phyloP scores from a whole-genome alignment of 2,113 vertebrate genomes.

The Zosterops borbonicus region DNA sequence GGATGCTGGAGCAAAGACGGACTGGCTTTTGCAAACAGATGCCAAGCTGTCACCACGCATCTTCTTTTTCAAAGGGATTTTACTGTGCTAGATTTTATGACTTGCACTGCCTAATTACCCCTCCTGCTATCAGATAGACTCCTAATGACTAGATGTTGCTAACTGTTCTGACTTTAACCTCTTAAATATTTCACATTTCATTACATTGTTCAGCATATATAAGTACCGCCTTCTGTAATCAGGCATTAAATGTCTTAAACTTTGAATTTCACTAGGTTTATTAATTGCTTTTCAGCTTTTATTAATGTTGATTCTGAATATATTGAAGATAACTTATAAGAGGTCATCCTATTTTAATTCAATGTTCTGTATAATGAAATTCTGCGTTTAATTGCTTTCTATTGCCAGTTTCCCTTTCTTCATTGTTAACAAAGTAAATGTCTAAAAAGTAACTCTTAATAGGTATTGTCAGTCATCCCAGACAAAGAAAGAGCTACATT shows the following conservation, averaged over 20 bases:
- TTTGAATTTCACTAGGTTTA: neutral
- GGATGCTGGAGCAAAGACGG: neutral
- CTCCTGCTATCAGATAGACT: neutral
- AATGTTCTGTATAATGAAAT: neutral
- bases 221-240: neutral
- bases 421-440: neutral
- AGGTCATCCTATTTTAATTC: neutral
- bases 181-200: slow-evolving; percentile 35
- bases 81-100: neutral
- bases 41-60: neutral
- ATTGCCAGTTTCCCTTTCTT: neutral
- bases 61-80: slow-evolving; percentile 14
- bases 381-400: neutral
- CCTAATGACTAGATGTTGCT: slow-evolving; percentile 32
- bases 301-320: neutral
- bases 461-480: neutral
- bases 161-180: slow-evolving; percentile 52
- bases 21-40: neutral
- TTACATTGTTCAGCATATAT: neutral
- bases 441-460: neutral
- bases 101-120: slow-evolving; percentile 8
- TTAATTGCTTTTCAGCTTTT: neutral
- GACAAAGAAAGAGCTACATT: neutral
- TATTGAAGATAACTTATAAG: neutral
- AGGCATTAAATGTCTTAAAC: neutral